Evolutionary conservation across 2,113 vertebrate genomes (phyloP).

Genomic region (Pangasianodon gigas): DNA sequence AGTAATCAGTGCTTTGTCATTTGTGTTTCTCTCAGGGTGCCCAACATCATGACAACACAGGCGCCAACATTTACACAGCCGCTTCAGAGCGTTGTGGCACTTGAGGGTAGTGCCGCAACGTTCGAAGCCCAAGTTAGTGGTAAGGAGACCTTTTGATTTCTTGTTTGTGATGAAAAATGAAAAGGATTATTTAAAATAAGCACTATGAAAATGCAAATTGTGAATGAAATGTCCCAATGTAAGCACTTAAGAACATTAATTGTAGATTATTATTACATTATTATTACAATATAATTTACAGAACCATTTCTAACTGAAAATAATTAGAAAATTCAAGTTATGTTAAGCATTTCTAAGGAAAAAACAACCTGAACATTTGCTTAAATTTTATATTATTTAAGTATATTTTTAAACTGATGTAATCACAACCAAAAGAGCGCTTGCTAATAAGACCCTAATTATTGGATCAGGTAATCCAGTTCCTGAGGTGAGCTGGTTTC

Average conservation of each 20-base stretch:
- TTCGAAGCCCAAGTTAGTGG: conserved; percentile 98
- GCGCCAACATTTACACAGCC: conserved; percentile 94
- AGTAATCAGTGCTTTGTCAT: conserved; percentile 26
- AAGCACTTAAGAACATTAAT: background rate
- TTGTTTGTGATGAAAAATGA: background rate
- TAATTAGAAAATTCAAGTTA: background rate
- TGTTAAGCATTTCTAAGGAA: too few relatives aligned
- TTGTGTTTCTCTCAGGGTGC: conserved; percentile 78
- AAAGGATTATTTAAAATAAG: background rate
- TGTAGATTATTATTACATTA: background rate
- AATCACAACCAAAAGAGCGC: background rate
- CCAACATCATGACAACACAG: conserved; percentile 88
- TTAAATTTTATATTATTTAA: background rate
- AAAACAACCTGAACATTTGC: background rate
- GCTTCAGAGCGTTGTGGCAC: conserved; percentile 97
- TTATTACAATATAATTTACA: background rate
- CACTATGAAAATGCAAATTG: background rate
- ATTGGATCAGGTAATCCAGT: conserved; percentile 85
- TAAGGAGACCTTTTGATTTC: conserved; percentile 70
- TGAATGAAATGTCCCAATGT: background rate
- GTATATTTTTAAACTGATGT: background rate
- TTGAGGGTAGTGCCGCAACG: conserved; percentile 99
- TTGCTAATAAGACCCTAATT: background rate
- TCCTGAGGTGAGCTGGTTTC: conserved; percentile 99
- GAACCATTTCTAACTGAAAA: background rate